Evolutionary conservation across 2,888 invertebrate species (phyloP).

Genomic region (Cryptocephalus moraei): DNA sequence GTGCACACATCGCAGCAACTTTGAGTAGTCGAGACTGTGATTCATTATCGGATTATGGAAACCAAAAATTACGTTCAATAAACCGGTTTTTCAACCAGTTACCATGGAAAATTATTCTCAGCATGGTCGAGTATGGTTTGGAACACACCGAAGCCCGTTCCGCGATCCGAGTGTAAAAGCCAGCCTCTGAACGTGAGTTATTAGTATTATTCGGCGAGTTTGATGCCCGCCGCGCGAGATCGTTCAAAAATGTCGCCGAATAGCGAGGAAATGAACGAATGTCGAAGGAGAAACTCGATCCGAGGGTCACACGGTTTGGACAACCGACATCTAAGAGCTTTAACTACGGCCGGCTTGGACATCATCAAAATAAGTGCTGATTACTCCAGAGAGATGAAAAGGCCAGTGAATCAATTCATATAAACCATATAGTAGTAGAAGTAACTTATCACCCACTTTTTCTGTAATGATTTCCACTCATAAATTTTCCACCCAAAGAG

Average conservation of each 20-base stretch:
- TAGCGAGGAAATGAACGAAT: no score
- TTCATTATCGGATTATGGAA: not conserved
- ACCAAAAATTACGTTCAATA: not conserved
- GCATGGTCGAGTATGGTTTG: not conserved
- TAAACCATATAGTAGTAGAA: no score
- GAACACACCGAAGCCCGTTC: not conserved
- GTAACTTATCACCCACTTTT: no score
- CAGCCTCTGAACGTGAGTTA: not conserved
- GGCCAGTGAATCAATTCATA: no score
- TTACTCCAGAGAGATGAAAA: no score
- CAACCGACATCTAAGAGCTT: no score
- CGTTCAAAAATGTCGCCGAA: not conserved
- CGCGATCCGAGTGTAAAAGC: not conserved
- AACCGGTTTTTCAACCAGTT: not conserved
- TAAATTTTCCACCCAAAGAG: no score
- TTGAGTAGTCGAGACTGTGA: not conserved
- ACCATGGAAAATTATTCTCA: slow-evolving; percentile 1
- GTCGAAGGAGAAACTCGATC: no score
- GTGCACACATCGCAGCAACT: not conserved
- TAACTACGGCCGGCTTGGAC: no score
- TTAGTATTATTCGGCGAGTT: not conserved
- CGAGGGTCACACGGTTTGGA: no score
- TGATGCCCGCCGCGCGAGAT: not conserved
- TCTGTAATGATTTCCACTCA: no score
- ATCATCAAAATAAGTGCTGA: no score